Evolutionary conservation across 2,797 vertebrate genomes (phyloP).

Genomic region (Luscinia luscinia): DNA sequence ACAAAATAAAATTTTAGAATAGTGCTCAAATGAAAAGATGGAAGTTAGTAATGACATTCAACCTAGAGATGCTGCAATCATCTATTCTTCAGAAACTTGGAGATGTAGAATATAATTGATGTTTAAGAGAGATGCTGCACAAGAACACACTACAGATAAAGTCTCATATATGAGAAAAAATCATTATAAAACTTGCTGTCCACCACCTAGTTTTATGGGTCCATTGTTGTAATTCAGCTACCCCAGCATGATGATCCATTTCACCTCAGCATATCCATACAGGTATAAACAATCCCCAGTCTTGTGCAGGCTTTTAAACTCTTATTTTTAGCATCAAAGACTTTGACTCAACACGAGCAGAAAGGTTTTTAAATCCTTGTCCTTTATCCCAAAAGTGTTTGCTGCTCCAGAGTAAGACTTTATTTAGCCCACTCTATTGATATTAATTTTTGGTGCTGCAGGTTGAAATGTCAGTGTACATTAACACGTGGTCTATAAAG

Average conservation of each 20-base stretch:
- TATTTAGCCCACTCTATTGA: constrained; percentile 70
- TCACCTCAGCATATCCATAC: neutral
- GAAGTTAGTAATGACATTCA: neutral
- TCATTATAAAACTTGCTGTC: neutral
- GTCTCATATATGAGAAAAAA: neutral
- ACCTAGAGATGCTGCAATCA: neutral
- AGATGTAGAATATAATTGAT: neutral
- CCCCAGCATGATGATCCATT: neutral
- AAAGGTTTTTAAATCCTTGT: constrained; percentile 76
- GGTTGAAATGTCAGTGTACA: constrained; percentile 78
- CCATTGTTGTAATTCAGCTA: constrained; percentile 5
- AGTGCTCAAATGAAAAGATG: neutral
- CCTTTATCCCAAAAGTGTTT: constrained; percentile 56
- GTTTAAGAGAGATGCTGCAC: neutral
- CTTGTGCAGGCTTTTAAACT: constrained; percentile 24
- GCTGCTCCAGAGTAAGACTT: constrained; percentile 70
- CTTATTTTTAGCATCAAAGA: constrained; percentile 71
- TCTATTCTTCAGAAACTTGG: neutral
- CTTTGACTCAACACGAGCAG: constrained; percentile 70
- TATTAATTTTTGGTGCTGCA: constrained; percentile 78
- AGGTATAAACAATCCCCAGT: constrained; percentile 15
- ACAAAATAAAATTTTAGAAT: neutral
- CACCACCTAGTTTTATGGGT: neutral
- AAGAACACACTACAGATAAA: neutral
- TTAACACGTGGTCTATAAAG: constrained; percentile 85